These are phyloP conservation scores for Bombus haemorrhoidalis DNA, from an alignment of 1,140 invertebrate species.

Conservation along the genomic window DNA sequence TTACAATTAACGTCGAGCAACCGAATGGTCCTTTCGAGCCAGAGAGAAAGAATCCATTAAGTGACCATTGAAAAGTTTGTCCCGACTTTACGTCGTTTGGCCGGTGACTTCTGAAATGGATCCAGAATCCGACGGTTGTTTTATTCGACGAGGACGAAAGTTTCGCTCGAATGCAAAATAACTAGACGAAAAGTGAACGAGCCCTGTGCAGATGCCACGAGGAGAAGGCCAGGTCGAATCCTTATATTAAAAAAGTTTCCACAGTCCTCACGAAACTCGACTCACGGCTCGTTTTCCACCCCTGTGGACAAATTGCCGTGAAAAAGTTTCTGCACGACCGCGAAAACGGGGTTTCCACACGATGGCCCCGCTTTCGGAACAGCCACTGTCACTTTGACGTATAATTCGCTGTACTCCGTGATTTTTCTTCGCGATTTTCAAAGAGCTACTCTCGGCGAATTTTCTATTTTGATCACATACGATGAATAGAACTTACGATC, in stretches of 20 bases:
- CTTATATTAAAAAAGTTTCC: constrained; percentile 70
- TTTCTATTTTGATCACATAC: neutral
- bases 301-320: constrained; percentile 49
- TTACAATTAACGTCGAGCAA: neutral
- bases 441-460: neutral
- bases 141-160: neutral
- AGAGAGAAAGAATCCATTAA: constrained; percentile 22
- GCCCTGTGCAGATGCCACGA: neutral
- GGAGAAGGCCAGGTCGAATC: neutral
- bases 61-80: constrained; percentile 33
- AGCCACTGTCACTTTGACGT: neutral
- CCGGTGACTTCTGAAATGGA: constrained; percentile 9
- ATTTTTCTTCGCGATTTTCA: neutral
- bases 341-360: neutral
- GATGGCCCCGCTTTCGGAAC: neutral
- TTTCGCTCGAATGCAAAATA: constrained; percentile 24
- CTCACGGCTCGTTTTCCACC: constrained; percentile 53
- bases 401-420: neutral
- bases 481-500: neutral
- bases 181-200: neutral
- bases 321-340: constrained; percentile 46
- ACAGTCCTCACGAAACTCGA: constrained; percentile 51
- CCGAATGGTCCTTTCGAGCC: neutral
- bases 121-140: neutral
- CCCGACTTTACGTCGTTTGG: neutral